phyloP scores from a whole-genome alignment of 2,797 vertebrate species.

The Leuciscus waleckii region DNA sequence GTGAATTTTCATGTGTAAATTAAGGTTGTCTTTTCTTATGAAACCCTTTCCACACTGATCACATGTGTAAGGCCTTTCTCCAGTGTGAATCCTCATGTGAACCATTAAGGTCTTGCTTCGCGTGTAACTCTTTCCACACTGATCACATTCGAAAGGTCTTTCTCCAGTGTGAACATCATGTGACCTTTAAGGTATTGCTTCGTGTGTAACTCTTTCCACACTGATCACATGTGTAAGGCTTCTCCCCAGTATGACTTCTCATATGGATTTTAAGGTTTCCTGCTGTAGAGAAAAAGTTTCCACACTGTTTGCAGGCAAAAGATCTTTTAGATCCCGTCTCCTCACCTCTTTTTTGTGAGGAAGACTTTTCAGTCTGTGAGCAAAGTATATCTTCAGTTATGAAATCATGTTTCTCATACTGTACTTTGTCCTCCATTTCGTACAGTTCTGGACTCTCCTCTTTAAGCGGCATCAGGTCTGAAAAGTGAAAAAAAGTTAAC shows the following conservation, averaged over 20 bases:
- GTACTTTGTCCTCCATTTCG: background rate
- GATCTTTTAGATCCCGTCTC: background rate
- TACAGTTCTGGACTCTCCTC: constrained; percentile 1
- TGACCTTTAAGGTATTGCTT: constrained; percentile 17
- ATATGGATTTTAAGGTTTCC: constrained; percentile 20
- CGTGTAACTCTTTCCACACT: constrained; percentile 5
- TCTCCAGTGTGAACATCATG: constrained; percentile 8
- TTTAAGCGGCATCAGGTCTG: background rate
- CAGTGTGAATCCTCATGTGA: background rate
- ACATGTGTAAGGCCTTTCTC: background rate
- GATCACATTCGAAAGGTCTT: background rate
- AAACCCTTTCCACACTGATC: background rate
- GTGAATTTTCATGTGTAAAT: background rate
- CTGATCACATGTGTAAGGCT: background rate
- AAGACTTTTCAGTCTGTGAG: background rate
- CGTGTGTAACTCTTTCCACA: constrained; percentile 18
- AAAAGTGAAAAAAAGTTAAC: background rate
- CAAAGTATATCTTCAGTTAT: background rate
- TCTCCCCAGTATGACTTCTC: background rate
- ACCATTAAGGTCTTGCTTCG: background rate
- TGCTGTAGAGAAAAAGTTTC: background rate
- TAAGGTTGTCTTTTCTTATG: constrained; percentile 1
- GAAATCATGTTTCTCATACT: background rate
- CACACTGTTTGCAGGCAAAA: background rate
- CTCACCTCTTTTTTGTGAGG: background rate